Conservation (phyloP, 2,797 vertebrate genomes). For the Gymnopithys bicolor region DNA sequence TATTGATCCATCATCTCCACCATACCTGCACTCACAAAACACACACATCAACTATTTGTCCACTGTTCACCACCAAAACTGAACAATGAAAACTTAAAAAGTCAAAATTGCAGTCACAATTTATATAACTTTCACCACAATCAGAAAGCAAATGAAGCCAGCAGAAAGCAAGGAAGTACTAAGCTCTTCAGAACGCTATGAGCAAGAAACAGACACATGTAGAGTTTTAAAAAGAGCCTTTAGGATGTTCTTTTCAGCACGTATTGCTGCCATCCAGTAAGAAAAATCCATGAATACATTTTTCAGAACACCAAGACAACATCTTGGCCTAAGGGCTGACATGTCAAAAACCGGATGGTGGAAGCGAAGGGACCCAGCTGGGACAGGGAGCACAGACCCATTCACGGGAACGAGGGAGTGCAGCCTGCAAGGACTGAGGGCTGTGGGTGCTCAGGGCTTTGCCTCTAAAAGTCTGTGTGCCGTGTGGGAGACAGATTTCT, state of each 20-base stretch:
- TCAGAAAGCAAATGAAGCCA: not conserved
- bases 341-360: not conserved
- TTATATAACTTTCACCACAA: not conserved
- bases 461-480: not conserved
- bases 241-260: not conserved
- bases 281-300: not conserved
- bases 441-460: not conserved
- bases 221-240: not conserved
- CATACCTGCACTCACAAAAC: not conserved
- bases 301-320: not conserved
- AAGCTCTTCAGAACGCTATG: not conserved
- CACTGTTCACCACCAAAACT: not conserved
- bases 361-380: not conserved
- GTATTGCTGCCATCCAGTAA: not conserved
- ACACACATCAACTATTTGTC: not conserved
- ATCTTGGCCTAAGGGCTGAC: accelerated
- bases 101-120: not conserved
- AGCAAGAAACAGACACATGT: not conserved
- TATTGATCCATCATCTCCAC: not conserved
- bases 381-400: too few relatives aligned
- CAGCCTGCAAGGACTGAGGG: not conserved
- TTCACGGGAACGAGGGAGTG: accelerated
- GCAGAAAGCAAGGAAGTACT: not conserved
- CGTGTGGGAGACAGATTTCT: not conserved
- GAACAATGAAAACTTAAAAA: not conserved